Evolutionary conservation across 2,797 vertebrate genomes (phyloP), one percentile per base, ranked within the genome.

Genomic region (Arrhamphus sclerolepis): DNA sequence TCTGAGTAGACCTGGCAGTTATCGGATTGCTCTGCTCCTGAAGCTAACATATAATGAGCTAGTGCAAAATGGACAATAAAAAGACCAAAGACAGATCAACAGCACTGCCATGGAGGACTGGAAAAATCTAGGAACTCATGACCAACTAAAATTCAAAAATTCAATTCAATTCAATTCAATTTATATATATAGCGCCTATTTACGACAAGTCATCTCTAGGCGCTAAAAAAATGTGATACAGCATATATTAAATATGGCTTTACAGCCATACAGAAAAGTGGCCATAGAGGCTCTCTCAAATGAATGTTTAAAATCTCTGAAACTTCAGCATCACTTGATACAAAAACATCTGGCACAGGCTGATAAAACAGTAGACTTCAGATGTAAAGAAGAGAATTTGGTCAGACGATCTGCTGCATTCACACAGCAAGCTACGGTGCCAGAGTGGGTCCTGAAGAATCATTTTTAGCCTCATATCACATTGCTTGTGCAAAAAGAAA

Each of bases 341-440:
- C 40, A 41, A 41, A 41, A 41, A n/a, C 42, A 20, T 44, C 8
- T 4, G 18, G 18, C 18, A 44, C 18, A 44, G 7, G 18, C 18
- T 10, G 42, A 10, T 9, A 10, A 20, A 20, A 19, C n/a, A 0
- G 18, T 18, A 4, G 42, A 20, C 42, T 20, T 41, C 14, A n/a
- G 28, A n/a, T 6, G 40, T 41, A 41, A 41, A 41, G 40, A 41
- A 41, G 42, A 44, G 41, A n/a, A 43, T 43, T 43, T 43, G 43
- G 18, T 46, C 29, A 59, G 34, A 19, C 20, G 40, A 21, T 59
- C 20, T 6, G 43, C 43, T n/a, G 13, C 44, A 39, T 59, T 59
- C 10, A 10, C 1, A 7, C 44, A 26, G 44, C 44, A 46, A 58
- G 56, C 34, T n/a, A 38, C 7, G 1, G 14, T 46, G 0, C 29